Base-by-base conservation (phyloP, 2,888 invertebrate genomes). In the Andrena praecox region DNA sequence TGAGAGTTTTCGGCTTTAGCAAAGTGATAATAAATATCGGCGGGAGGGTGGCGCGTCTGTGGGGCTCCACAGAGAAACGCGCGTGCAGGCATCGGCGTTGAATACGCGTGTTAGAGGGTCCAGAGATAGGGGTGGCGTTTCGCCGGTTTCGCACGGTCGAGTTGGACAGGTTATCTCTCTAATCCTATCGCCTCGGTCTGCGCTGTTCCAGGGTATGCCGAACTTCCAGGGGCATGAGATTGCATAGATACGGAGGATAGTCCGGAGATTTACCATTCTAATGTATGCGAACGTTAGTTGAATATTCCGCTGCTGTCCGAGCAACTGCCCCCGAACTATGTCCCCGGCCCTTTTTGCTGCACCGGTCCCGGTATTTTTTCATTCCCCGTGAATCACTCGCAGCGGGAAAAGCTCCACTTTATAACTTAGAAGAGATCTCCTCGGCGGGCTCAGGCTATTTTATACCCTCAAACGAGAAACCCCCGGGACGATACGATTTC, bases 111-210 rank as follows among this genome's bases (percentile, higher is more conserved):
- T 70, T 35, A 8, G 60, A 56, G 59, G 69, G 74, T 62, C 64
- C 78, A 31, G 66, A 74, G 64, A 70, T 52, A 77, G 80, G 80
- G 72, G 35, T 64, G 54, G 67, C 62, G 77, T 67, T 77, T 63
- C 60, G 77, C 62, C 54, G 62, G 80, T 80, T 78, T 82, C 82
- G 81, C 81, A 82, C 82, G 81, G 74, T 71, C 82, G 83, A 82
- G 78, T 78, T 68, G 82, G 83, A 84, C 83, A 84, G 82, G 83
- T 84, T 84, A 84, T 82, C 83, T 84, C 83, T 84, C 82, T 84
- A 84, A 84, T 84, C 83, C 83, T 60, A 82, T 84, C 82, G 83
- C 75, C 78, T 82, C 75, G 82, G 83, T 71, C 82, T 63, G 71
- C 64, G 82, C 59, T 64, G 70, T 74, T 64, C 82, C 67, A 71